phyloP scores from a whole-genome alignment of 1,140 invertebrate species.

The Calephelis nemesis region DNA sequence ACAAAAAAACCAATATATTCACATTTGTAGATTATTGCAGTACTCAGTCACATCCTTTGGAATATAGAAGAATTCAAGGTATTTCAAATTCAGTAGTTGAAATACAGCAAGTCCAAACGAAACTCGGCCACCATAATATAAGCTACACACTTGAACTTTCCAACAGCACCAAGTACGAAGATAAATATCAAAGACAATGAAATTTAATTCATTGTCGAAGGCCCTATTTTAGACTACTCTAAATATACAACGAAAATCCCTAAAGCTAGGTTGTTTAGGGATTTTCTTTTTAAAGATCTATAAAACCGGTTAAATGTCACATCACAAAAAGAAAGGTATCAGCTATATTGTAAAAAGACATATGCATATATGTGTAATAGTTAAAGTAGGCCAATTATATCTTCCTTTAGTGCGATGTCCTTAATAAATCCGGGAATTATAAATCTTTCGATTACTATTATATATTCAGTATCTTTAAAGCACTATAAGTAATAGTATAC shows the following conservation, averaged over 20 bases:
- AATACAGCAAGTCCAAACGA: slow-evolving; percentile 8
- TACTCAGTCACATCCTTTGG: neutral
- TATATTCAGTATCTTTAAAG: neutral
- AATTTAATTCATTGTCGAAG: neutral
- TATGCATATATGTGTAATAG: too few relatives aligned
- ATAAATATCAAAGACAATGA: neutral
- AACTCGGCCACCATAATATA: slow-evolving; percentile 10
- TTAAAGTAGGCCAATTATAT: neutral
- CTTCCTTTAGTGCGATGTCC: neutral
- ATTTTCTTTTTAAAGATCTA: neutral
- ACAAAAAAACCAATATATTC: too few relatives aligned
- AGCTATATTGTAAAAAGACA: neutral
- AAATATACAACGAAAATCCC: neutral
- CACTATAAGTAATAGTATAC: neutral
- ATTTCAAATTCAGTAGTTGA: neutral
- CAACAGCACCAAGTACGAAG: neutral
- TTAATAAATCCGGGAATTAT: neutral
- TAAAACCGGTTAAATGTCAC: too few relatives aligned
- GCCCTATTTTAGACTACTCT: neutral
- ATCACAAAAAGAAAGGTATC: neutral
- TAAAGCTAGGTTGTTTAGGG: neutral
- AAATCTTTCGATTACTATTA: neutral
- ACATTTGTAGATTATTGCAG: neutral
- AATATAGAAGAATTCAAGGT: too few relatives aligned
- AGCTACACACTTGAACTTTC: slow-evolving; percentile 8